phyloP scores from a whole-genome alignment of 2,113 vertebrate genomes.

The Lontra canadensis region DNA sequence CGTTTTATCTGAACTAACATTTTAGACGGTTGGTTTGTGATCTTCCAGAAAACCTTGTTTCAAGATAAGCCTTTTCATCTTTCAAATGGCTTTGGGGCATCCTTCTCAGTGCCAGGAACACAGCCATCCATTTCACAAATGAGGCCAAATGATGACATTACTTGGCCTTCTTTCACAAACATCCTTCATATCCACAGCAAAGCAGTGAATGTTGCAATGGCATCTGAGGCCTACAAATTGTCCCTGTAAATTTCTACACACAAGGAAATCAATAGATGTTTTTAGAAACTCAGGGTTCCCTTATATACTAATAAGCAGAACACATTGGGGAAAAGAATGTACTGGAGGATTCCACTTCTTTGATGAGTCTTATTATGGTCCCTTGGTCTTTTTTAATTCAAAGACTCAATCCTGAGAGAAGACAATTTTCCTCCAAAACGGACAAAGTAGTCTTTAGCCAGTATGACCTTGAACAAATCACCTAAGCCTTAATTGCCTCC shows the following conservation, averaged over 20 bases:
- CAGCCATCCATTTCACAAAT: slow-evolving; percentile 50
- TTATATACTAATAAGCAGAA: slow-evolving; percentile 8
- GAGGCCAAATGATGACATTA: slow-evolving; percentile 63
- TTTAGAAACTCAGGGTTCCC: slow-evolving; percentile 34
- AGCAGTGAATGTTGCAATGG: background rate
- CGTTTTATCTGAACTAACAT: slow-evolving; percentile 38
- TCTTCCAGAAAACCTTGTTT: slow-evolving; percentile 58
- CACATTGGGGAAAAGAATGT: background rate
- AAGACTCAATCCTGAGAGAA: background rate
- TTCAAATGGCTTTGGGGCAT: slow-evolving; percentile 52
- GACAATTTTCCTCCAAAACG: background rate
- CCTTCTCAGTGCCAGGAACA: slow-evolving; percentile 50
- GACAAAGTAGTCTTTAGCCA: background rate
- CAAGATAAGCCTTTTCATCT: slow-evolving; percentile 60
- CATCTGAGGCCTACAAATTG: background rate
- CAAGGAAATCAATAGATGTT: slow-evolving; percentile 54
- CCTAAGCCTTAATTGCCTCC: background rate
- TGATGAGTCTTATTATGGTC: background rate
- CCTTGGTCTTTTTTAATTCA: background rate
- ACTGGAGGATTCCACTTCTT: background rate
- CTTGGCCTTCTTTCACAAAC: slow-evolving; percentile 54
- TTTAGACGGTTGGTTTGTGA: slow-evolving; percentile 49
- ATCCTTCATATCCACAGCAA: slow-evolving; percentile 27
- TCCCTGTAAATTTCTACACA: slow-evolving; percentile 52
- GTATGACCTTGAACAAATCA: background rate